Conservation (phyloP, 2,113 vertebrate species). For the Hucho hucho region DNA sequence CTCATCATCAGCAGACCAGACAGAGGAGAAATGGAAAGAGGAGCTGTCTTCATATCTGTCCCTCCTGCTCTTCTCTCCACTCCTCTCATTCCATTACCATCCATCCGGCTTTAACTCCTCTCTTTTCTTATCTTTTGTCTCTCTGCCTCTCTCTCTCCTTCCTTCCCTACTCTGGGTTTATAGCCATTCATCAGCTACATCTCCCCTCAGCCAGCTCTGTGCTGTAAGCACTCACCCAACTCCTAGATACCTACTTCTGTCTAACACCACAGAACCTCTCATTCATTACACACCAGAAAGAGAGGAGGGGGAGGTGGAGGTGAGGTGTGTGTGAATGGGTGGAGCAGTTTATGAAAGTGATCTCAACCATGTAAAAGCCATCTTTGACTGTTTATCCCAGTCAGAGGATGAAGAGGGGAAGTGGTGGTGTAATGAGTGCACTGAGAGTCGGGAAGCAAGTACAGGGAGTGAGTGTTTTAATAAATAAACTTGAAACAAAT, state of each 20-base stretch:
- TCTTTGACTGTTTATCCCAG: no score
- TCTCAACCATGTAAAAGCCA: no score
- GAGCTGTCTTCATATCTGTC: constrained; percentile 15
- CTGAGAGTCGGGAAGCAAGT: no score
- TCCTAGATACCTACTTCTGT: constrained; percentile 70
- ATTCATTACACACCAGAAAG: constrained; percentile 39
- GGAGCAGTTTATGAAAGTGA: background rate
- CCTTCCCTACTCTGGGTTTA: background rate
- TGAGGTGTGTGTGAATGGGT: background rate
- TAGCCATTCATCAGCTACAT: background rate
- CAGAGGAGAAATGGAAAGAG: constrained; percentile 53
- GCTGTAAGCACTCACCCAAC: constrained; percentile 47
- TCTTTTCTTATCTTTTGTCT: background rate
- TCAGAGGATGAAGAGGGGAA: background rate
- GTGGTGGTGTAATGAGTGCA: background rate
- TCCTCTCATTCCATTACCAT: constrained; percentile 34
- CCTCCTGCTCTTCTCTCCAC: constrained; percentile 9
- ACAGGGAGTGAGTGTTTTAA: no score
- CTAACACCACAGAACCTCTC: constrained; percentile 52
- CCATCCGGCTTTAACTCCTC: constrained; percentile 59
- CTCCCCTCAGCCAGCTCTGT: constrained; percentile 38
- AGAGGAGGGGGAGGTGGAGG: background rate
- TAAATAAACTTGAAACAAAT: no score
- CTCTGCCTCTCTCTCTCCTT: background rate
- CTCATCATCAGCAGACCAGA: constrained; percentile 57